A percentile compares a stretch with the other conserved stretches of the same genome.
Conservation (phyloP, 2,113 vertebrate genomes). For the Turdus rufiventris region DNA sequence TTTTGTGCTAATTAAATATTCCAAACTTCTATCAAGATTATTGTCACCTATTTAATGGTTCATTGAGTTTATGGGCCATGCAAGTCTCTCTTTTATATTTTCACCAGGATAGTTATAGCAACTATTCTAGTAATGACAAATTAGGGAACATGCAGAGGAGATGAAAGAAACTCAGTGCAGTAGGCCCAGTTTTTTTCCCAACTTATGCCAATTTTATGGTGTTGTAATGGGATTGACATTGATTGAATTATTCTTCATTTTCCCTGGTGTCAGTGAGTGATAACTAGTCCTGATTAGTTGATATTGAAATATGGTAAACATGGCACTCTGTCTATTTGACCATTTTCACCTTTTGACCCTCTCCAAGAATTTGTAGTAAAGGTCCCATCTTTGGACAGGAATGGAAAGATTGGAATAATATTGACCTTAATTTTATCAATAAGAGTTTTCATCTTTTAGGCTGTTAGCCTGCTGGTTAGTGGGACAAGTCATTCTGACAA, state of each 20-base stretch:
- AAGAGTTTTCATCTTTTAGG: not conserved
- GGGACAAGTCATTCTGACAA: not conserved
- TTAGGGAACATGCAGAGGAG: conserved; percentile 64
- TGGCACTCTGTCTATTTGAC: not conserved
- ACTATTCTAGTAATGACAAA: conserved; percentile 71
- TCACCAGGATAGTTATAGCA: conserved; percentile 71
- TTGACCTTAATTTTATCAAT: not conserved
- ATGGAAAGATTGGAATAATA: not conserved
- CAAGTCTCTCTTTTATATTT: conserved; percentile 71
- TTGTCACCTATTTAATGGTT: conserved; percentile 83
- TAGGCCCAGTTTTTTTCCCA: conserved; percentile 14
- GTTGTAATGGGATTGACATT: conserved; percentile 33
- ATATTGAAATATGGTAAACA: not conserved
- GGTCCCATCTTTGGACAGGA: not conserved
- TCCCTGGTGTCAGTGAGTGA: not conserved
- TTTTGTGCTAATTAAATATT: conserved; percentile 83
- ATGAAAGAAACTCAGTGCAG: conserved; percentile 56
- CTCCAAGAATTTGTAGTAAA: not conserved
- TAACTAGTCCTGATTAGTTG: not conserved
- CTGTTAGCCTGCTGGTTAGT: not conserved
- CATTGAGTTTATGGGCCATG: conserved; percentile 77
- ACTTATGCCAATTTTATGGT: conserved; percentile 41
- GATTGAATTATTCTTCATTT: conserved; percentile 21
- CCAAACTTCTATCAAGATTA: conserved; percentile 81
- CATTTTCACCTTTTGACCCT: not conserved